Conservation (phyloP, 1,140 invertebrate genomes). For the Bactericera cockerelli region DNA sequence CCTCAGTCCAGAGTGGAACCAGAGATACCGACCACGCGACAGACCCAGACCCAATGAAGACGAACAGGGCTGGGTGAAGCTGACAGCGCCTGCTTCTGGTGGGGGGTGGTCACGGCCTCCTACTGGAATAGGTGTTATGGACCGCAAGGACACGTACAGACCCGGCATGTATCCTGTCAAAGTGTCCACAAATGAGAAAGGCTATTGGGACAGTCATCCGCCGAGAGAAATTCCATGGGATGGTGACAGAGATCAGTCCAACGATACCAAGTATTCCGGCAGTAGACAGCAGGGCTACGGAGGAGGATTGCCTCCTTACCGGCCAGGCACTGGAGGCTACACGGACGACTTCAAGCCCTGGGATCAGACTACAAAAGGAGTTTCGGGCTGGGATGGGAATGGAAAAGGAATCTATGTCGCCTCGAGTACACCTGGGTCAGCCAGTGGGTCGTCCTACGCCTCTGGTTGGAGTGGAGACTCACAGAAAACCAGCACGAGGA, state of each 20-base stretch:
- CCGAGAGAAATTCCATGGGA: conserved; percentile 17
- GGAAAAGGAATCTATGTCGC: conserved; percentile 1
- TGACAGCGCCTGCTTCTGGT: background rate
- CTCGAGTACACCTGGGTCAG: background rate
- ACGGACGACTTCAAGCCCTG: background rate
- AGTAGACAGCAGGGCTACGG: background rate
- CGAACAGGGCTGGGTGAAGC: background rate
- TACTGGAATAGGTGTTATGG: background rate
- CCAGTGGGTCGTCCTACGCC: background rate
- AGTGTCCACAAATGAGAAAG: conserved; percentile 1
- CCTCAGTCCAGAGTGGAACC: conserved; percentile 23
- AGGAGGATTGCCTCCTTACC: background rate
- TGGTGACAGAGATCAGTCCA: background rate
- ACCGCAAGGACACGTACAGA: conserved; percentile 13
- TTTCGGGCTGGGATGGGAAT: conserved; percentile 1
- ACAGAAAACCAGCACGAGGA: too few relatives aligned
- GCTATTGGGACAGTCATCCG: conserved; percentile 18
- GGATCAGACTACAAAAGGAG: conserved; percentile 1
- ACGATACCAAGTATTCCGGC: too few relatives aligned
- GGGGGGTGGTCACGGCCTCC: background rate
- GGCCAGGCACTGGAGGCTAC: background rate
- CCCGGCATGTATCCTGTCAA: conserved; percentile 15
- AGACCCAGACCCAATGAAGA: background rate
- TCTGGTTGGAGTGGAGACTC: background rate
- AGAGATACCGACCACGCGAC: conserved; percentile 8